Percentiles rank a stretch among this genome's conserved stretches.
Conservation (phyloP, 2,888 invertebrate species). For the Stenodema calcarata region DNA sequence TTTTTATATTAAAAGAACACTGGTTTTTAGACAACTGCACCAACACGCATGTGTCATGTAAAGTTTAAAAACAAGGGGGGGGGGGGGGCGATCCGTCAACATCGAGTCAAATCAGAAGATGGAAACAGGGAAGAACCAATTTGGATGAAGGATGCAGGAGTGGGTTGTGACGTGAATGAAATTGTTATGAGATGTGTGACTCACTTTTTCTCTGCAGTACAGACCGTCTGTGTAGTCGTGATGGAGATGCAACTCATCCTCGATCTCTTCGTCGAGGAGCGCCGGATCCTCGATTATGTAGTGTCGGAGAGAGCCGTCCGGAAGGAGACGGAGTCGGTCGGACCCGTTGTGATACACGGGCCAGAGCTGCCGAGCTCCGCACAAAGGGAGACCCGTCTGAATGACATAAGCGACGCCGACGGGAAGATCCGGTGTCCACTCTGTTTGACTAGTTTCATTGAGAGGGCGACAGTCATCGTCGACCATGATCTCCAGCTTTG, state of each 20-base stretch:
- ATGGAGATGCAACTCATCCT: slow-evolving; percentile 64
- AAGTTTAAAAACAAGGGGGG: too few species aligned
- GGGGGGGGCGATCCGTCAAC: too few species aligned
- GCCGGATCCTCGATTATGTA: slow-evolving; percentile 68
- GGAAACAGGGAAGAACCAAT: neutral
- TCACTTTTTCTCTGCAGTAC: slow-evolving; percentile 82
- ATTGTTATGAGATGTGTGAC: neutral
- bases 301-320: slow-evolving; percentile 77
- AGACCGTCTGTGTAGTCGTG: slow-evolving; percentile 70
- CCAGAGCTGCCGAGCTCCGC: slow-evolving; percentile 74
- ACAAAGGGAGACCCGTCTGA: slow-evolving; percentile 72
- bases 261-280: slow-evolving; percentile 61
- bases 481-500: slow-evolving; percentile 72
- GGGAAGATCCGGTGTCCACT: slow-evolving; percentile 57
- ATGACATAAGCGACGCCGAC: slow-evolving; percentile 60
- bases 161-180: neutral
- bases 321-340: slow-evolving; percentile 70
- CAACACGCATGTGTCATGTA: too few species aligned
- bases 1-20: too few species aligned
- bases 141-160: neutral
- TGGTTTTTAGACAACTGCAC: too few species aligned
- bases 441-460: slow-evolving; percentile 67
- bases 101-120: too few species aligned
- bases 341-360: slow-evolving; percentile 71
- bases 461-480: slow-evolving; percentile 67